Conservation (phyloP, 2,113 vertebrate species). For the Arizona elegans region DNA sequence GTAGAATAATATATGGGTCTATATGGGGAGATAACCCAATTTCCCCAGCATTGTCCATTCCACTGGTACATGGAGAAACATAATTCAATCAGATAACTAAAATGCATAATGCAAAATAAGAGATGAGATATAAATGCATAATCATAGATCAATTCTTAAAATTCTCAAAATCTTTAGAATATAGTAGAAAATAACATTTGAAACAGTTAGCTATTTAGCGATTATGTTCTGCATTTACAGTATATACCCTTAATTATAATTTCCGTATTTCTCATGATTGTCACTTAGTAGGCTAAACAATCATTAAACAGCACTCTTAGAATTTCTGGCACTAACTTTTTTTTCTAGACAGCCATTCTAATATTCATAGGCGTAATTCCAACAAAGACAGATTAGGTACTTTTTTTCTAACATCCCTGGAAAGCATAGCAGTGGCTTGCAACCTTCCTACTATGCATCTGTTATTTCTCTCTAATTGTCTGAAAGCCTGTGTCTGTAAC, state of each 20-base stretch:
- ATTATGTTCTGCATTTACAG: not conserved
- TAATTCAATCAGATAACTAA: not conserved
- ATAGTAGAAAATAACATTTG: not conserved
- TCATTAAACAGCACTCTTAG: not conserved
- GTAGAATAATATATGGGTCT: not conserved
- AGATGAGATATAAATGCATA: not conserved
- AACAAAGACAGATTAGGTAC: not conserved
- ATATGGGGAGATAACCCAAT: not conserved
- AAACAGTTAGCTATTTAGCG: not conserved
- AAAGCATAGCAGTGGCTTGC: not conserved
- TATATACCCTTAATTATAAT: not conserved
- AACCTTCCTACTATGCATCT: not conserved
- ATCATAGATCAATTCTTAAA: not conserved
- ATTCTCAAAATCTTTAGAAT: not conserved
- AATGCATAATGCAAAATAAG: not conserved
- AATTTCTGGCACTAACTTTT: not conserved
- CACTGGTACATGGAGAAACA: not conserved
- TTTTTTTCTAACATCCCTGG: not conserved
- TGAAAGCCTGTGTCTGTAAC: not conserved
- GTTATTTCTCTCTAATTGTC: not conserved
- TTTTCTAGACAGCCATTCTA: not conserved
- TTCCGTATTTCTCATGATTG: not conserved
- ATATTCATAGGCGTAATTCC: not conserved
- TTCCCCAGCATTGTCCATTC: not conserved
- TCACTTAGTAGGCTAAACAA: not conserved